Evolutionary conservation across 2,113 vertebrate genomes (phyloP).

Genomic region (Myotis yumanensis): DNA sequence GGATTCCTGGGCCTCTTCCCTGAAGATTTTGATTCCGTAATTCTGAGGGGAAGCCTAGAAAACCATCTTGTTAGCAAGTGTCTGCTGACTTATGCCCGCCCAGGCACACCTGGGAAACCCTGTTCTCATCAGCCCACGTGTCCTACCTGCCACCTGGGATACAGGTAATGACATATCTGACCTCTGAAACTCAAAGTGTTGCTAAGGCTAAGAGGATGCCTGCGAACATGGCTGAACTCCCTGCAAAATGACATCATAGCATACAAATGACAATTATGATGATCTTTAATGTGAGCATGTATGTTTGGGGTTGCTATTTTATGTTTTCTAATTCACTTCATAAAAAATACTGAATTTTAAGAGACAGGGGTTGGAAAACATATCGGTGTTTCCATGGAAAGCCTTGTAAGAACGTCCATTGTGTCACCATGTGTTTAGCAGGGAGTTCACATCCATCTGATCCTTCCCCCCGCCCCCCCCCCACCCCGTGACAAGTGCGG

Average conservation of each 20-base stretch:
- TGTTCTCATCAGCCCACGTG: neutral
- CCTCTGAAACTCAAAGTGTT: neutral
- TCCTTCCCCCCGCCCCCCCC: too few species aligned
- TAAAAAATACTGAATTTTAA: neutral
- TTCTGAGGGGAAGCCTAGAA: neutral
- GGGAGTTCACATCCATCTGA: fast-evolving
- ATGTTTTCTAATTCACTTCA: neutral
- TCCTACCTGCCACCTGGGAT: neutral
- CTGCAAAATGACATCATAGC: neutral
- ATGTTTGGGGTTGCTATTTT: neutral
- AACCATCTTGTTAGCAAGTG: too few species aligned
- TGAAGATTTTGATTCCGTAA: neutral
- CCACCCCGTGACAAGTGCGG: neutral
- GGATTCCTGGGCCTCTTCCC: neutral
- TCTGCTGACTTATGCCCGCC: neutral
- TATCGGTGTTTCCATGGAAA: neutral
- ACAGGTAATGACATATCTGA: neutral
- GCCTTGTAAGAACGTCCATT: neutral
- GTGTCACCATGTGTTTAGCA: neutral
- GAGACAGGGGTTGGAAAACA: neutral
- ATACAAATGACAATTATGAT: neutral
- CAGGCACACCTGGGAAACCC: neutral
- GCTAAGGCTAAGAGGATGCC: neutral
- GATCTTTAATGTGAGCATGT: neutral
- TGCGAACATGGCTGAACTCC: neutral